Evolutionary conservation across 1,140 invertebrate species (phyloP).

Genomic region (Chironomus striatipennis): DNA sequence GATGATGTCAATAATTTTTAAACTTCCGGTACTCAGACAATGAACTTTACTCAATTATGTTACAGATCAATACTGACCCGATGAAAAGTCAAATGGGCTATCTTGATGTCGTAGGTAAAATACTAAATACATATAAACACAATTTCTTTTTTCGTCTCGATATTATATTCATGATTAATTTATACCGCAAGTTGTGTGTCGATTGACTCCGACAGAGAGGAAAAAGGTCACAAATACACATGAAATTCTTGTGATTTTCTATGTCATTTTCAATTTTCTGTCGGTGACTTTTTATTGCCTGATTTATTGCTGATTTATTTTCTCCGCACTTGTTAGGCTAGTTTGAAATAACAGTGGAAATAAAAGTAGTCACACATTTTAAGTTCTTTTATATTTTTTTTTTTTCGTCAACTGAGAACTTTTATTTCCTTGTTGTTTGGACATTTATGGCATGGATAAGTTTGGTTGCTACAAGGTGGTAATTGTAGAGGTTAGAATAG

Average conservation of each 20-base stretch:
- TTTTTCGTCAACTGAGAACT: no score
- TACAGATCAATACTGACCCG: conserved; percentile 78
- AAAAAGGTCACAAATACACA: background rate
- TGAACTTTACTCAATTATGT: conserved; percentile 32
- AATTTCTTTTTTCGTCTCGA: no score
- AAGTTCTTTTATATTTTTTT: no score
- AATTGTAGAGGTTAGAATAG: no score
- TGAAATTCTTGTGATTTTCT: background rate
- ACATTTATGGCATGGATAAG: no score
- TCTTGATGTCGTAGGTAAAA: conserved; percentile 68
- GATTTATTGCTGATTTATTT: background rate
- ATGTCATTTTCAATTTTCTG: conserved; percentile 19
- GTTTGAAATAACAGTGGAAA: no score
- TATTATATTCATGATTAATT: background rate
- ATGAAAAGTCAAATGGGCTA: conserved; percentile 80
- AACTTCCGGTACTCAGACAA: background rate
- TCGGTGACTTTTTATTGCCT: conserved; percentile 17
- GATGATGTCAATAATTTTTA: background rate
- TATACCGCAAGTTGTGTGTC: background rate
- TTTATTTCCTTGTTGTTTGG: no score
- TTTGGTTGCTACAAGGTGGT: no score
- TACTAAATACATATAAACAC: no score
- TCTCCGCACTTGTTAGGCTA: no score
- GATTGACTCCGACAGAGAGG: background rate
- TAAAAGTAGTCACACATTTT: no score